Conservation (phyloP, 1,140 invertebrate species). For the Apis dorsata region DNA sequence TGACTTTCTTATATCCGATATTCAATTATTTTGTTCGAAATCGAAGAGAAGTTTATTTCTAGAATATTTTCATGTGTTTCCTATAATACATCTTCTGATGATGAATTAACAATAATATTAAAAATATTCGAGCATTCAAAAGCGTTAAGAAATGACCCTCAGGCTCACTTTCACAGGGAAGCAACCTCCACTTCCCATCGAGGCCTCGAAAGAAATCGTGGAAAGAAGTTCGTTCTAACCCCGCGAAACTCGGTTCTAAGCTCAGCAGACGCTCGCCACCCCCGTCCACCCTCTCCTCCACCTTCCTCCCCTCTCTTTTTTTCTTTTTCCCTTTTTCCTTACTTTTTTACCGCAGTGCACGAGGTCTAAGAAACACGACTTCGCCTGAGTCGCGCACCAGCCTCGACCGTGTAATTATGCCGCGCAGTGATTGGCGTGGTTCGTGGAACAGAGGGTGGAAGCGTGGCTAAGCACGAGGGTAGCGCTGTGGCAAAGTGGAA, state of each 20-base stretch:
- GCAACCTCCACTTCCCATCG: background rate
- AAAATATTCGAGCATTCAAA: too few species aligned
- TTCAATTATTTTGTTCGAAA: too few species aligned
- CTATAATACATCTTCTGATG: too few species aligned
- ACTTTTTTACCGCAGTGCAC: conserved; percentile 60
- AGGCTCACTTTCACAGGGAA: too few species aligned
- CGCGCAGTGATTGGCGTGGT: conserved; percentile 79
- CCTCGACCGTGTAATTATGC: conserved; percentile 78
- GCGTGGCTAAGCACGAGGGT: conserved; percentile 64
- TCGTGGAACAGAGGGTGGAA: conserved; percentile 75
- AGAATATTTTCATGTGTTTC: too few species aligned
- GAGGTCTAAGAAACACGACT: conserved; percentile 72
- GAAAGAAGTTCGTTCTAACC: conserved; percentile 18
- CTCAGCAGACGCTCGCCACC: conserved; percentile 19
- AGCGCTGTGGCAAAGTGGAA: conserved; percentile 55
- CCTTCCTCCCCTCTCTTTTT: background rate
- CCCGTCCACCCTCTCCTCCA: conserved; percentile 8
- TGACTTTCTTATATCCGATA: too few species aligned
- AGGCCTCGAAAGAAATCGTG: conserved; percentile 15
- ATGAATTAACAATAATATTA: too few species aligned
- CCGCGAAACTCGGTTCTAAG: conserved; percentile 27
- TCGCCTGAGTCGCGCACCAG: conserved; percentile 69
- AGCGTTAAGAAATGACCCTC: too few species aligned
- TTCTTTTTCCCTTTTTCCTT: conserved; percentile 13
- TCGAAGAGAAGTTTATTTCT: too few species aligned